A percentile compares a stretch with the other conserved stretches of the same genome.
Conservation (phyloP, 2,888 invertebrate genomes). For the Meandrusa payeni region DNA sequence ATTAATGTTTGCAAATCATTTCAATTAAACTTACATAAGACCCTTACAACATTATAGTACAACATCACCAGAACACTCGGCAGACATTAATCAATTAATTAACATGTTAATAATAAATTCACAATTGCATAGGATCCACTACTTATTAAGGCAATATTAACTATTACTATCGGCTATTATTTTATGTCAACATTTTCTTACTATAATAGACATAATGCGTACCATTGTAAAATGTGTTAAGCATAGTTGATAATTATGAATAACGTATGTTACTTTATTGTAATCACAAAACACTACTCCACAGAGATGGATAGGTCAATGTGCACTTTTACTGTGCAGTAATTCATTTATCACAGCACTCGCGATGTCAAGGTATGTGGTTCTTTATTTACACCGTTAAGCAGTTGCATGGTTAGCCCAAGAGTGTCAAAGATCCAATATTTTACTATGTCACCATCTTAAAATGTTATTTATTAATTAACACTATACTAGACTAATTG, state of each 20-base stretch:
- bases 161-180: no score
- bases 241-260: constrained; percentile 37
- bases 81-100: no score
- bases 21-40: no score
- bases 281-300: constrained; percentile 47
- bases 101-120: no score
- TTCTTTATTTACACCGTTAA: constrained; percentile 46
- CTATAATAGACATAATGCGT: constrained; percentile 55
- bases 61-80: no score
- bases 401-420: constrained; percentile 45
- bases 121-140: no score
- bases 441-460: constrained; percentile 40
- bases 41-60: no score
- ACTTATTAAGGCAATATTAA: no score
- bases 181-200: no score
- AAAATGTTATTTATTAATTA: constrained; percentile 29
- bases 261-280: constrained; percentile 37
- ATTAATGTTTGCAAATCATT: no score
- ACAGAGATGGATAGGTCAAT: constrained; percentile 44
- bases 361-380: constrained; percentile 57
- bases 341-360: constrained; percentile 70
- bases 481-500: constrained; percentile 29
- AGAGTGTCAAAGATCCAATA: constrained; percentile 42
- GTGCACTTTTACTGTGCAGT: constrained; percentile 43
- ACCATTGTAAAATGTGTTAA: constrained; percentile 35